Evolutionary conservation across 2,797 vertebrate genomes (phyloP), one percentile per base, ranked within the genome.

Genomic region (Chrosomus eos): DNA sequence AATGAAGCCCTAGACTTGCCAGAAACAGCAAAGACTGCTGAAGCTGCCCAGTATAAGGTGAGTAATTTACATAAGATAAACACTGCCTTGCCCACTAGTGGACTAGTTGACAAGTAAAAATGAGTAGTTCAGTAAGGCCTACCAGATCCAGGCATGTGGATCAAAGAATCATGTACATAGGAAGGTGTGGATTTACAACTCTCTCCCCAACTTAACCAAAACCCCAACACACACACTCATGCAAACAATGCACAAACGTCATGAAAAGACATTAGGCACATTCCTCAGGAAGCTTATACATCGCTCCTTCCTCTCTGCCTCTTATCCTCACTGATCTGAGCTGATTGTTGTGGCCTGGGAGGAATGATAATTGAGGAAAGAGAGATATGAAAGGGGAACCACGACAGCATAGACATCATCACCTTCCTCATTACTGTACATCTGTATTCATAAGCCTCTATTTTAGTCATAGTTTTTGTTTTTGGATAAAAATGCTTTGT

Each of bases 261-360:
- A 90, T 84, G 90, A 89, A 88, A 91, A 89, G 88, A 73, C 60
- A 88, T 73, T 48, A 48, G 83, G 73, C 78, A 85, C 92, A 94
- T 94, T 94, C 92, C 93, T 91, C 87, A 90, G 94, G 93, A 95
- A 94, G 93, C 94, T 94, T 94, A 93, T 87, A 80, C 89, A 23
- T 90, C 81, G 87, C 90, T 90, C 92, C 90, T 92, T 94, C 91
- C 91, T 83, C 91, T 80, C 68, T 86, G 91, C 90, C 94, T 95
- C 92, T 93, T 92, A 90, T 92, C 89, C 87, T 67, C 3, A 67
- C 91, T 89, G 89, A 94, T 94, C 90, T 84, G 23, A 68, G 70
- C 90, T 94, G 91, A 95, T 94, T 94, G 87, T 81, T 81, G 86
- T 82, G 86, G 87, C 70, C 89, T 92, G 93, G 92, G 88, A 92